Conservation (phyloP, 2,888 invertebrate species). For the Poecilobothrus nobilitatus region DNA sequence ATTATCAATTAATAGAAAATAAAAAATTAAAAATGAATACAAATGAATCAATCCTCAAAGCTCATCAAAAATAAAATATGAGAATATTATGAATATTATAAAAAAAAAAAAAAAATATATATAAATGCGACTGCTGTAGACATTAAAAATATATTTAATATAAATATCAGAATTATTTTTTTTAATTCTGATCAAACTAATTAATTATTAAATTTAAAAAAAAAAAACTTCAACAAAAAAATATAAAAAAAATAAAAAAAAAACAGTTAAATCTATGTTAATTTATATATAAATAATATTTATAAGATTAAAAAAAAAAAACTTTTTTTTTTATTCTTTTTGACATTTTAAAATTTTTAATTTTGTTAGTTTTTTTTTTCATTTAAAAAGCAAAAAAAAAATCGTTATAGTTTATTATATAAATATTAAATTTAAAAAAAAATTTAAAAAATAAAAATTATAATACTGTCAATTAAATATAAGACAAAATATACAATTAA, state of each 20-base stretch:
- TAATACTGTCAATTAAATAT: too few species aligned
- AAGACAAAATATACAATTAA: too few species aligned
- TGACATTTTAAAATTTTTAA: too few species aligned
- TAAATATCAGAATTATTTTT: not conserved
- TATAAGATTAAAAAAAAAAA: too few species aligned
- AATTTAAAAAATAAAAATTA: too few species aligned
- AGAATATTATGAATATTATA: conserved; percentile 1
- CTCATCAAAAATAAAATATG: not conserved
- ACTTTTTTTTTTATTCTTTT: too few species aligned
- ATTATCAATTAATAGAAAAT: not conserved
- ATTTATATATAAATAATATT: not conserved
- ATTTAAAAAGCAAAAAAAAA: too few species aligned
- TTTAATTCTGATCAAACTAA: not conserved
- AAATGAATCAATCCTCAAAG: not conserved
- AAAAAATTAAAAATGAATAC: not conserved
- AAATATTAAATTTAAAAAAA: too few species aligned
- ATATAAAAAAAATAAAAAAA: not conserved
- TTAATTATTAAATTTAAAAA: not conserved
- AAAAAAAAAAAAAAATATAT: not conserved
- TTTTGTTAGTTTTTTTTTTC: too few species aligned
- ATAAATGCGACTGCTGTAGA: conserved; percentile 12
- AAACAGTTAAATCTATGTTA: not conserved
- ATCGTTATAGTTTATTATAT: too few species aligned
- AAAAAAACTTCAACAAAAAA: not conserved
- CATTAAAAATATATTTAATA: conserved; percentile 7